Conservation (phyloP, 2,797 vertebrate species). For the Atherinosoma microstoma region DNA sequence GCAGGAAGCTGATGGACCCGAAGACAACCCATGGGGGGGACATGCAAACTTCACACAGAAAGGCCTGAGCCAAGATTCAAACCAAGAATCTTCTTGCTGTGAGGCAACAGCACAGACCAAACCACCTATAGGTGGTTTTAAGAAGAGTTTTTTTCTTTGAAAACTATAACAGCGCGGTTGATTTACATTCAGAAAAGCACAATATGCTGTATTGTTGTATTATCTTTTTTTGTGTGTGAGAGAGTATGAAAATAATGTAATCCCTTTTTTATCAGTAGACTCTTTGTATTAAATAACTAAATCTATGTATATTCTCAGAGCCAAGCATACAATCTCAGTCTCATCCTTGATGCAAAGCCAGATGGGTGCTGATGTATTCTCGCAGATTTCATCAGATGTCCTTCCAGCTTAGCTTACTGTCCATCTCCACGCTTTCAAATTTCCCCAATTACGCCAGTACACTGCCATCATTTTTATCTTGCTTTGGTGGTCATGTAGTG, state of each 20-base stretch:
- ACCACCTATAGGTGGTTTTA: too few species aligned
- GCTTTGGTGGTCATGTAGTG: slow-evolving; percentile 51
- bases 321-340: slow-evolving; percentile 29
- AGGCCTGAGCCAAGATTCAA: too few species aligned
- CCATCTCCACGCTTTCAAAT: slow-evolving; percentile 51
- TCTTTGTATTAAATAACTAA: slow-evolving; percentile 56
- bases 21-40: too few species aligned
- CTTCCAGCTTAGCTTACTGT: slow-evolving; percentile 66
- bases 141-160: too few species aligned
- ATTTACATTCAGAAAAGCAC: slow-evolving; percentile 15
- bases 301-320: slow-evolving; percentile 46
- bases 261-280: slow-evolving; percentile 44
- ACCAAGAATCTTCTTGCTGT: too few species aligned
- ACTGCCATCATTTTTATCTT: slow-evolving; percentile 58
- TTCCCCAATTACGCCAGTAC: slow-evolving; percentile 58
- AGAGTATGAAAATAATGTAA: slow-evolving; percentile 30
- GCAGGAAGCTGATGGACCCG: too few species aligned
- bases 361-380: slow-evolving; percentile 57
- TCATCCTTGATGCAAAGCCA: slow-evolving; percentile 36
- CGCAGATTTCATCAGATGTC: slow-evolving; percentile 65
- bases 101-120: too few species aligned
- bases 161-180: too few species aligned
- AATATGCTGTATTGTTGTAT: neutral
- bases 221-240: neutral
- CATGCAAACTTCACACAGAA: too few species aligned